A percentile compares a stretch with the other conserved stretches of the same genome.
Evolutionary conservation across 2,888 invertebrate genomes (phyloP).

Genomic region (Hyposoter dolosus): DNA sequence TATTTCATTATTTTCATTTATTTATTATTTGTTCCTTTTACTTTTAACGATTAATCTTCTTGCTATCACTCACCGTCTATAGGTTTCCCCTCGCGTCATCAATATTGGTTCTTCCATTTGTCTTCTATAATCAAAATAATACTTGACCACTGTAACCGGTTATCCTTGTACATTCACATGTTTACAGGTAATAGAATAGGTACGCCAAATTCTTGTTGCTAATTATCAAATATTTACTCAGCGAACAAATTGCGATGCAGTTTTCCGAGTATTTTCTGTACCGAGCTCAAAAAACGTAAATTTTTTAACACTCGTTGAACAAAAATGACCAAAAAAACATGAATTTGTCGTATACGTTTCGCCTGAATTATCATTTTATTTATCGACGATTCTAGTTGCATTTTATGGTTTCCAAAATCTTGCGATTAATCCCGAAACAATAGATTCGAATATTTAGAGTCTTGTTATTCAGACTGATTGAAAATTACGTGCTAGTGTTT

Average conservation of each 20-base stretch:
- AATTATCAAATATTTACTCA: background rate
- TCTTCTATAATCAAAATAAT: conserved; percentile 37
- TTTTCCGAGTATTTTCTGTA: background rate
- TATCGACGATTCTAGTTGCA: conserved; percentile 26
- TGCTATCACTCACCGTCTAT: conserved; percentile 74
- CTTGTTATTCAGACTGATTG: conserved; percentile 9
- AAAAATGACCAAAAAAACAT: conserved; percentile 5
- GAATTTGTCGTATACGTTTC: conserved; percentile 52
- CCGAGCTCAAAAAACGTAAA: background rate
- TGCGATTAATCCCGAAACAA: background rate
- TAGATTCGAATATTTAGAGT: conserved; percentile 18
- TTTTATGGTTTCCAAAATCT: conserved; percentile 38
- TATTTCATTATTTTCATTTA: conserved; percentile 32
- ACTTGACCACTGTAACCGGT: conserved; percentile 50
- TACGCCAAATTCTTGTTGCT: conserved; percentile 54
- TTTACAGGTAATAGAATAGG: conserved; percentile 67
- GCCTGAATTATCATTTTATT: conserved; percentile 51
- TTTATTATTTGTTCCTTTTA: background rate
- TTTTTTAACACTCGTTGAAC: background rate
- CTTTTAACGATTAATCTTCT: conserved; percentile 59
- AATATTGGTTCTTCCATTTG: conserved; percentile 55
- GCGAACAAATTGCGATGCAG: background rate
- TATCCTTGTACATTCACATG: conserved; percentile 60
- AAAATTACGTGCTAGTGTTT: conserved; percentile 33
- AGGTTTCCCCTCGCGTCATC: conserved; percentile 61